These are phyloP conservation scores for Petrocephalus microphthalmus DNA, from an alignment of 2,113 vertebrate species.

Conservation along the genomic window DNA sequence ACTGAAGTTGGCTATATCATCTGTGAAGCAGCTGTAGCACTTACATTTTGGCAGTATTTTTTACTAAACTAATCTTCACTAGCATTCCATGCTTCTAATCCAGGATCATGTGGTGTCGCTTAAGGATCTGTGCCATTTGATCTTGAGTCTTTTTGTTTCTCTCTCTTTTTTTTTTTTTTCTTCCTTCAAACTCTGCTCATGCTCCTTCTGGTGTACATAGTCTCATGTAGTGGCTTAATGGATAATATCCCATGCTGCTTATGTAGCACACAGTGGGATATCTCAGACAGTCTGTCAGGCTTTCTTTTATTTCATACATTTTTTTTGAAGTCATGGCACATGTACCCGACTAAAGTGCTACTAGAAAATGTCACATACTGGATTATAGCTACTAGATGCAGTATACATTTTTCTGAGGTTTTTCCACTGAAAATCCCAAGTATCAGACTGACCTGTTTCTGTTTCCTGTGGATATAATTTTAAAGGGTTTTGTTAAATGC, in stretches of 20 bases:
- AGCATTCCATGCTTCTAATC: slow-evolving; percentile 46
- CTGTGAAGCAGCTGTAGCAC: not conserved
- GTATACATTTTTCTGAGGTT: not conserved
- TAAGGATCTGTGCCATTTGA: slow-evolving; percentile 43
- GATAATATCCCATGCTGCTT: not conserved
- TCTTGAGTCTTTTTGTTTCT: slow-evolving; percentile 34
- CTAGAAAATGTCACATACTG: not conserved
- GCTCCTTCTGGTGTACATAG: not conserved
- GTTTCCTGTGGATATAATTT: not conserved
- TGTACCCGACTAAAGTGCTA: not conserved
- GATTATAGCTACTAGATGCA: not conserved
- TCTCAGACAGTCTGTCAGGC: not conserved
- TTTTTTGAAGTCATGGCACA: not conserved
- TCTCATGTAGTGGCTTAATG: not conserved
- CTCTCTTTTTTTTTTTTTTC: not conserved
- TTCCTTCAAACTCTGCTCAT: slow-evolving; percentile 10
- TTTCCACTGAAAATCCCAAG: not conserved
- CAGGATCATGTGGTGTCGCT: slow-evolving; percentile 53
- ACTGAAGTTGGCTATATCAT: not conserved
- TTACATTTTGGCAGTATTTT: not conserved
- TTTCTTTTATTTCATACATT: not conserved
- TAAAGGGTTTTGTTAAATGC: not conserved
- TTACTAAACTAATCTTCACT: slow-evolving; percentile 19
- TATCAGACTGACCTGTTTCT: not conserved
- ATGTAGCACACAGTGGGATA: not conserved